Percentiles rank a stretch among this genome's conserved stretches.
phyloP scores from a whole-genome alignment of 2,797 vertebrate genomes.

The Cuniculus paca region DNA sequence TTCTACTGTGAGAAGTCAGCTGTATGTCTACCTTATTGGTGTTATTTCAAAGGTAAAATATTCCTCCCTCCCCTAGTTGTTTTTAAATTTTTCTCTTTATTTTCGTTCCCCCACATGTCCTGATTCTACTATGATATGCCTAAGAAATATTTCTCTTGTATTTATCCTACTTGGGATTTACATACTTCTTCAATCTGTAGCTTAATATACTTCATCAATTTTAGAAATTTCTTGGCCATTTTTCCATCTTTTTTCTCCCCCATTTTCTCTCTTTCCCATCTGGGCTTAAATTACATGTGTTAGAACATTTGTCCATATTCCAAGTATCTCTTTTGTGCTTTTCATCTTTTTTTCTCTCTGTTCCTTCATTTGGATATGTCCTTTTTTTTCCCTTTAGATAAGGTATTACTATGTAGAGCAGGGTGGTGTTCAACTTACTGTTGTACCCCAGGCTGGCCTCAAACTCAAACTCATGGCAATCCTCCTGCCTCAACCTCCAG shows the following conservation, averaged over 20 bases:
- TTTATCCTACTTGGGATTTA: neutral
- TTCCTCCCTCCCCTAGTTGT: neutral
- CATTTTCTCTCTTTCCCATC: neutral
- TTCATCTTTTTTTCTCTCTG: neutral
- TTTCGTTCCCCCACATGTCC: neutral
- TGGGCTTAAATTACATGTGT: neutral
- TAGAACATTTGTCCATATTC: neutral
- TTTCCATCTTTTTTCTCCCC: slow-evolving; percentile 10
- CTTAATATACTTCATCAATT: neutral
- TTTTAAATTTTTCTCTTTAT: neutral
- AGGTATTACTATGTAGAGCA: too few species aligned
- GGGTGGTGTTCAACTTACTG: too few species aligned
- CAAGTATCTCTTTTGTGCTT: slow-evolving; percentile 3
- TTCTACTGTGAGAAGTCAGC: neutral
- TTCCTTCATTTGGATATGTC: neutral
- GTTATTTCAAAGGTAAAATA: neutral
- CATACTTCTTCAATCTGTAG: neutral
- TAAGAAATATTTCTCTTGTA: neutral
- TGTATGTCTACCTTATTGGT: neutral
- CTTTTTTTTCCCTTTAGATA: too few species aligned
- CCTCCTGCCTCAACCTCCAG: too few species aligned
- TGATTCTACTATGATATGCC: neutral
- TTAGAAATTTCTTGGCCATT: slow-evolving; percentile 48
- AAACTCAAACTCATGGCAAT: too few species aligned
- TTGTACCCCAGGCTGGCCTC: too few species aligned